A percentile compares a stretch with the other conserved stretches of the same genome.
These are phyloP conservation scores for Gopherus flavomarginatus DNA, from an alignment of 2,113 vertebrate species.

Conservation along the genomic window DNA sequence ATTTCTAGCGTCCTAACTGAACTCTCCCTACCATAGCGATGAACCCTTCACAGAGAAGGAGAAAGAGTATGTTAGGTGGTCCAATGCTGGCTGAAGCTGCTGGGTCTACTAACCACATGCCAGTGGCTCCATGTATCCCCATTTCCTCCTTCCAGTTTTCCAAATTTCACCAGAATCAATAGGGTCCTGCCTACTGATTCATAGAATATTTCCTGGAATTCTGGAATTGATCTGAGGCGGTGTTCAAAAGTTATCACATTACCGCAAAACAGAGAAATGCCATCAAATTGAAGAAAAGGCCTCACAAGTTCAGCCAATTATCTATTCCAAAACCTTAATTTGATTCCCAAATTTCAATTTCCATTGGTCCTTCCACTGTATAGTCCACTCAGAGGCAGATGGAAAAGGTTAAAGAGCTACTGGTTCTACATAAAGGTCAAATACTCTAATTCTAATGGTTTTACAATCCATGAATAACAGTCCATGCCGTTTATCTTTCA, in stretches of 20 bases:
- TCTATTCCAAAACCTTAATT: not conserved
- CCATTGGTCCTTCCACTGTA: not conserved
- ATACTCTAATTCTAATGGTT: not conserved
- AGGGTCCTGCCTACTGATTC: not conserved
- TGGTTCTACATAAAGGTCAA: not conserved
- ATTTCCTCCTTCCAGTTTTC: not conserved
- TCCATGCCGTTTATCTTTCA: not conserved
- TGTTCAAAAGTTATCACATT: not conserved
- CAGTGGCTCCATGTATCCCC: not conserved
- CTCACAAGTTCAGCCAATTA: not conserved
- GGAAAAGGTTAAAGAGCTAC: not conserved
- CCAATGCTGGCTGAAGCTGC: not conserved
- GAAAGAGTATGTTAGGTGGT: not conserved
- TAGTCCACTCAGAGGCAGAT: not conserved
- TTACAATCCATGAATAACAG: conserved; percentile 3
- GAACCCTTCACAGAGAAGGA: too few relatives aligned
- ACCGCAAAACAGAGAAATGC: too few relatives aligned
- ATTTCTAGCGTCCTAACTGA: not conserved
- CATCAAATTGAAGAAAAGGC: not conserved
- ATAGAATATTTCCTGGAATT: not conserved
- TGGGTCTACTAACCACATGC: not conserved
- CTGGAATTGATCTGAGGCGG: not conserved
- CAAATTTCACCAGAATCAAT: not conserved
- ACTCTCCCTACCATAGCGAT: not conserved
- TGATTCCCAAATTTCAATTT: not conserved